Percentiles rank a stretch among this genome's conserved stretches.
These are phyloP conservation scores for Dasypolia templi DNA, from an alignment of 2,888 invertebrate genomes.

Conservation along the genomic window DNA sequence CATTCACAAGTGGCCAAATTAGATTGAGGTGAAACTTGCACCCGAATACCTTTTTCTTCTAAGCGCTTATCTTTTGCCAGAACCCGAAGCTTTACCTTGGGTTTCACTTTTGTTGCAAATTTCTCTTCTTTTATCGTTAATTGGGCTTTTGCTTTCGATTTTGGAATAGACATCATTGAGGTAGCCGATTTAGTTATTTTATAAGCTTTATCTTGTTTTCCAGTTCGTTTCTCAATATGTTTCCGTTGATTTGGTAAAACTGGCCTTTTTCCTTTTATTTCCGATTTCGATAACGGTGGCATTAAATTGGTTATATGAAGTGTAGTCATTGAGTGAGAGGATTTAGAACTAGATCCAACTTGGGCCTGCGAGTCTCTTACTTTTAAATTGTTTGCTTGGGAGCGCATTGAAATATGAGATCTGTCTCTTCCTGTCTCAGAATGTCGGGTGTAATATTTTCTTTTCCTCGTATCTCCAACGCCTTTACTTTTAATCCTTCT, in stretches of 20 bases:
- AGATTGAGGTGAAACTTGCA: slow-evolving; percentile 16
- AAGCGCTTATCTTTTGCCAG: slow-evolving; percentile 18
- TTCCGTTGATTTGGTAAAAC: neutral
- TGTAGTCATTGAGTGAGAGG: slow-evolving; percentile 17
- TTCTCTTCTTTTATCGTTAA: neutral
- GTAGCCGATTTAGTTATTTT: neutral
- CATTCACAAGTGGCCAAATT: slow-evolving; percentile 26
- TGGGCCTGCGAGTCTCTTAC: slow-evolving; percentile 30
- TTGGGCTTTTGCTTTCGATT: slow-evolving; percentile 19
- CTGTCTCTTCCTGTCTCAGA: slow-evolving; percentile 26
- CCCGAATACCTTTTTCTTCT: slow-evolving; percentile 14
- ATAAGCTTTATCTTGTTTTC: neutral
- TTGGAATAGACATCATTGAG: slow-evolving; percentile 22
- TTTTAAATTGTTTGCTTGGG: slow-evolving; percentile 20
- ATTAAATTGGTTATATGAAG: slow-evolving; percentile 10
- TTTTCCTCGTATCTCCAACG: slow-evolving; percentile 12
- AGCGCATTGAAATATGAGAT: slow-evolving; percentile 16
- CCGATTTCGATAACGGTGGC: slow-evolving; percentile 11
- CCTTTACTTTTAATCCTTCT: slow-evolving; percentile 44
- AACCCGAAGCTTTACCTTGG: slow-evolving; percentile 1
- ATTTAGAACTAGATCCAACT: slow-evolving; percentile 12
- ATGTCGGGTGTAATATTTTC: slow-evolving; percentile 10
- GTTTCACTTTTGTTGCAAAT: slow-evolving; percentile 6
- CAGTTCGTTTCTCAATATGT: neutral
- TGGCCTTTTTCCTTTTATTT: slow-evolving; percentile 9